Base-by-base conservation (phyloP, 2,113 vertebrate species). In the Egretta garzetta region DNA sequence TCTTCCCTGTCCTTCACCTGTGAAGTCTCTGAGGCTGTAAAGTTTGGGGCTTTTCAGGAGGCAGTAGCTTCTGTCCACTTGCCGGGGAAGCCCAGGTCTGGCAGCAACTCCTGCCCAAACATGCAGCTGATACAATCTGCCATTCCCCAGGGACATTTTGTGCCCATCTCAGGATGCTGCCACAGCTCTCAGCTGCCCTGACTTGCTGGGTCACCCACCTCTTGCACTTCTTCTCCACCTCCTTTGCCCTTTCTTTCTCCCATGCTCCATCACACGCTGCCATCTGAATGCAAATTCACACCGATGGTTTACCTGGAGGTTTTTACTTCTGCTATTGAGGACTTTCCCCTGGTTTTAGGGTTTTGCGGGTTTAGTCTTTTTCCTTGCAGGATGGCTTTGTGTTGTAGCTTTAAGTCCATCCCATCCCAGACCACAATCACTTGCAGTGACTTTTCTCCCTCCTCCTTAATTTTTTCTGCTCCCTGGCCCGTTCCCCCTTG, bases 51-150 rank as follows among this genome's bases (percentile, higher is more conserved):
- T 76, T 83, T 72, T 28, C 8, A 19, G 39, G 30, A 39, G 49
- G 18, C 26, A 50, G 27, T 4, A 58, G 50, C n/a, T 62, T 79
- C 87, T 20, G 14, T 80, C 24, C 15, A 1, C 28, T 56, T 9
- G 2, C n/a, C 1, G 1, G 21, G 33, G 30, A 14, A 45, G 27
- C 39, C 19, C 39, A 72, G 66, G 26, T 52, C 28, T 75, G 19
- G 43, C 24, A 75, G 49, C 32, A 45, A 0, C 30, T 66, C 27
- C 53, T 62, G 28, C 41, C 76, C 32, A 32, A 14, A 32, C 5
- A 6, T 0, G 0, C 16, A 8, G 49, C 27, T 70, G 63, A 21
- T 19, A 41, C 11, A 37, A 19, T 13, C 6, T 8, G 43, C 13
- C 6, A 0, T 72, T 77, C 33, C 33, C 58, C 3, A 3, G 21